Evolutionary conservation across 1,140 invertebrate species (phyloP).

Genomic region (Ditylenchus dipsaci): DNA sequence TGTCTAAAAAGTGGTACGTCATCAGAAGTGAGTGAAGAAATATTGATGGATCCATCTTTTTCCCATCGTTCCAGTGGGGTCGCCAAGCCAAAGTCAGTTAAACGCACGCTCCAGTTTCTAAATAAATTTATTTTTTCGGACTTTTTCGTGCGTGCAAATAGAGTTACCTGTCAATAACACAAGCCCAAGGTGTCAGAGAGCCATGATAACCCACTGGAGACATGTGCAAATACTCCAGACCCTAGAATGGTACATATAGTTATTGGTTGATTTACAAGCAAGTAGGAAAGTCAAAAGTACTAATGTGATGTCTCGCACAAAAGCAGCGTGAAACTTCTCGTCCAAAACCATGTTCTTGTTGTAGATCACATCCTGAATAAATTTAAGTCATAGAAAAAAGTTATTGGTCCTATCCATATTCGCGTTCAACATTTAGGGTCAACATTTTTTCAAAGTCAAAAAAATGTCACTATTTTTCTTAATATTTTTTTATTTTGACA

Average conservation of each 20-base stretch:
- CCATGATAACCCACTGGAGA: constrained; percentile 57
- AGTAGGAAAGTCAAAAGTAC: constrained; percentile 15
- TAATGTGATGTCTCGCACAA: constrained; percentile 55
- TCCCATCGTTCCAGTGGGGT: constrained; percentile 55
- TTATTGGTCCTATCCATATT: no score
- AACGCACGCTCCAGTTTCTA: constrained; percentile 54
- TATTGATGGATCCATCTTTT: constrained; percentile 42
- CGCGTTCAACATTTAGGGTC: no score
- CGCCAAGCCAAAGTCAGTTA: constrained; percentile 54
- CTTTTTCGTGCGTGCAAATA: no score
- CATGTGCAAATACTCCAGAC: constrained; percentile 55
- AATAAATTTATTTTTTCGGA: no score
- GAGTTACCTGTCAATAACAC: constrained; percentile 50
- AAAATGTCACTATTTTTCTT: no score
- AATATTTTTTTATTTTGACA: no score
- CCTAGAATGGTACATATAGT: constrained; percentile 20
- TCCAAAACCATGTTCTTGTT: constrained; percentile 52
- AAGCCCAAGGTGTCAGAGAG: constrained; percentile 50
- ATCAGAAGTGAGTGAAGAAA: constrained; percentile 29
- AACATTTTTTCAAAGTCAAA: no score
- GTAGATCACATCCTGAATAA: constrained; percentile 56
- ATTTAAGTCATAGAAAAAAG: neutral
- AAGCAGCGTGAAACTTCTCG: constrained; percentile 55
- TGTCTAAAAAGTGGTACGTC: constrained; percentile 7
- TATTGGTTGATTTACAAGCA: no score